Evolutionary conservation across 2,888 invertebrate species (phyloP), one percentile per base, ranked within the genome.

Genomic region (Stenodema calcarata): DNA sequence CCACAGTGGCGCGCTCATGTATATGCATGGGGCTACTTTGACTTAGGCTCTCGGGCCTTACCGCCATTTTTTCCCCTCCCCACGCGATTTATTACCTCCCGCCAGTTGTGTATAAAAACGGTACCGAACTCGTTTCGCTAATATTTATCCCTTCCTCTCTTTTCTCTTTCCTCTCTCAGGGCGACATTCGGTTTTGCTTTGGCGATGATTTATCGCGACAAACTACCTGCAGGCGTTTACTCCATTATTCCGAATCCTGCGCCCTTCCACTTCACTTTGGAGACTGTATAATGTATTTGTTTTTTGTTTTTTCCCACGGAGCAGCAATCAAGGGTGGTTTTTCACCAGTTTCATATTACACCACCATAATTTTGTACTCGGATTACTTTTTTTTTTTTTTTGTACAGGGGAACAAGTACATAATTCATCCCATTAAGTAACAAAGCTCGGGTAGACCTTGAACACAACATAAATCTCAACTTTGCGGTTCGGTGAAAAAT

Each of bases 21-120:
- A 73, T 73, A 73, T 73, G 73, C 35, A 73, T 73, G 41, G 73
- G 30, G 73, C n/a, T 73, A 73, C 73, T 73, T 73, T 73, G 62
- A 62, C 62, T 23, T 62, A 62, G 62, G 18, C 62, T 23, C 62
- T 50, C 23, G 62, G 35, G 62, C 62, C 62, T 62, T 62, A 62
- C 62, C 27, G 11, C 62, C 62, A 62, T 62, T 62, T 62, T 62
- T 27, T 7, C 23, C 18, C 23, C 18, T 23, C 11, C 62, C 62
- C 62, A 23, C 23, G 62, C 62, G 62, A 62, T 62, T 62, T 62
- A 62, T 62, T 18, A 62, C 62, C 62, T 23, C 23, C 62, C 18
- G 62, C 62, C 23, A 62, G 62, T 62, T 62, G 62, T 62, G 62
- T 62, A 23, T 62, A 62, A 62, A 62, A 62, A 23, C 62, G 62